Percentiles rank a stretch among this genome's conserved stretches.
These are phyloP conservation scores for Lamprotornis superbus DNA, from an alignment of 2,113 vertebrate species.

Conservation along the genomic window DNA sequence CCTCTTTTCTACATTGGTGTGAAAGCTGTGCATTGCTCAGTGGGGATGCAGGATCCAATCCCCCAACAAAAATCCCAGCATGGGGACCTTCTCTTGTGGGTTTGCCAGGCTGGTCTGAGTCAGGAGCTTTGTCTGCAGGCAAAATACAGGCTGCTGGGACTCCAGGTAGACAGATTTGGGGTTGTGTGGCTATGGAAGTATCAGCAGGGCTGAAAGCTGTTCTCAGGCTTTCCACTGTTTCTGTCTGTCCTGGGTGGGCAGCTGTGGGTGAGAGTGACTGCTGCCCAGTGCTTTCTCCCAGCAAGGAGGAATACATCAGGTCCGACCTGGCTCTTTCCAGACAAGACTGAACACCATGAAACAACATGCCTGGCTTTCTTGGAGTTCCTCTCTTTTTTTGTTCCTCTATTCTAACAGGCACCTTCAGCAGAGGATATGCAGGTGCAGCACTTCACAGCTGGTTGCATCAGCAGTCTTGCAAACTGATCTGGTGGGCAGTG, in stretches of 20 bases:
- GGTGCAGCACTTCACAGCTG: neutral
- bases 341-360: neutral
- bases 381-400: neutral
- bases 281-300: neutral
- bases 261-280: rapidly evolving
- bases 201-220: neutral
- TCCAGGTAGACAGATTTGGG: neutral
- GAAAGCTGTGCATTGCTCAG: neutral
- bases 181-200: neutral
- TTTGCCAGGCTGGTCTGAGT: neutral
- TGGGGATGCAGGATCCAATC: neutral
- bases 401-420: neutral
- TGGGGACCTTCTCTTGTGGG: rapidly evolving
- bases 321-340: neutral
- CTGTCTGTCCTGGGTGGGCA: rapidly evolving
- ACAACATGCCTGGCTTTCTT: neutral
- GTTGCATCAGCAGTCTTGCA: neutral
- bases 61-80: neutral
- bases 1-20: neutral
- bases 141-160: neutral
- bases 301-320: rapidly evolving
- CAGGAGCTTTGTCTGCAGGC: neutral
- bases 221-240: neutral
- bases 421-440: neutral
- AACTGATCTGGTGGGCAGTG: neutral